A percentile compares a stretch with the other conserved stretches of the same genome.
Conservation (phyloP, 2,888 invertebrate species). For the Clostera curtula region DNA sequence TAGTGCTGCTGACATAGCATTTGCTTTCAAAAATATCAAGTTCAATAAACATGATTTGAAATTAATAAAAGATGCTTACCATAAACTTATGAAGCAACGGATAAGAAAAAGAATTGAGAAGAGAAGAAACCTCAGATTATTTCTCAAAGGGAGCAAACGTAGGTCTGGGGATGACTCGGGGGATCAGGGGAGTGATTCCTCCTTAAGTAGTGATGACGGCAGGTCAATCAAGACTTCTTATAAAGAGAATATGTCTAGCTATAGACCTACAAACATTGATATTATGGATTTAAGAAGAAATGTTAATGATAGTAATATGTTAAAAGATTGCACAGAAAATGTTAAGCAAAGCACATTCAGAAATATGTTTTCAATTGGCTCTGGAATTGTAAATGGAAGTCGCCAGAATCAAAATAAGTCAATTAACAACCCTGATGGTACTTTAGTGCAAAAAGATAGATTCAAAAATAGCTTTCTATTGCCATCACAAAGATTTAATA, state of each 20-base stretch:
- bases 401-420: conserved; percentile 6
- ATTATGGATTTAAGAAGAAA: conserved; percentile 9
- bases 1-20: conserved; percentile 43
- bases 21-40: conserved; percentile 36
- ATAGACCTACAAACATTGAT: conserved; percentile 28
- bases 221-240: conserved; percentile 33
- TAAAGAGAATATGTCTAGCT: conserved; percentile 27
- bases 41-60: conserved; percentile 42
- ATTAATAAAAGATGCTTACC: conserved; percentile 39
- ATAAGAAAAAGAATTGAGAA: conserved; percentile 38
- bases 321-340: conserved; percentile 28
- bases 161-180: conserved; percentile 47
- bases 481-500: conserved; percentile 51
- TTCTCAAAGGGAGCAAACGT: conserved; percentile 30
- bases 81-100: conserved; percentile 31
- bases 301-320: conserved; percentile 6
- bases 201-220: conserved; percentile 50
- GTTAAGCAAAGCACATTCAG: conserved; percentile 30
- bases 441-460: conserved; percentile 35
- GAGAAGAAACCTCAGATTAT: conserved; percentile 33
- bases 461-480: conserved; percentile 40
- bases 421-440: conserved; percentile 16
- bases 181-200: conserved; percentile 51
- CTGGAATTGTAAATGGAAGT: conserved; percentile 10
- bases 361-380: conserved; percentile 23